Base-by-base conservation (phyloP, 2,113 vertebrate species). In the Hippocampus abdominalis region DNA sequence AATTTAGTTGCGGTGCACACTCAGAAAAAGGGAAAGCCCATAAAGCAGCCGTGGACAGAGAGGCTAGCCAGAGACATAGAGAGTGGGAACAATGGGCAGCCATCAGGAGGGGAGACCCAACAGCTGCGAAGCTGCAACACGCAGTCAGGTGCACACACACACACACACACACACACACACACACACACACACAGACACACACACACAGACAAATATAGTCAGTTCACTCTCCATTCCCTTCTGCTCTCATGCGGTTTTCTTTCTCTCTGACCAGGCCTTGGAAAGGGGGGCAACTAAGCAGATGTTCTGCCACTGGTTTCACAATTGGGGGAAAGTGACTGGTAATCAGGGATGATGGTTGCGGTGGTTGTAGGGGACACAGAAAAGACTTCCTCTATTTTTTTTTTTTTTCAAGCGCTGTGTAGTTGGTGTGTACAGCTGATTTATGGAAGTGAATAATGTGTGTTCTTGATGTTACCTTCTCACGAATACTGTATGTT, bases 281-380 rank as follows among this genome's bases (percentile, higher is more conserved):
- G 82, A 89, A 86, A 86, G 74, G 81, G 25, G 69, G 86, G 84
- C 85, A 81, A 82, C 76, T 72, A 79, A 90, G 87, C 90, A 90
- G 89, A 91, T 92, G 89, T 90, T 89, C 79, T 86, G 81, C 85
- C 81, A 61, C 84, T 74, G 72, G 64, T 65, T 71, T 81, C 77
- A 90, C 87, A 91, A 91, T 88, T 88, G 74, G 78, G 56, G 69
- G 40, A 75, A 83, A 83, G 79, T 54, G 75, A 86, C 73, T 74
- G 70, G 60, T 67, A 46, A n/a, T 44, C n/a, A 21, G 15, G 13
- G 44, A n/a, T 23, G 64, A 12, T 23, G 63, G 21, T 18, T 8
- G 36, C 15, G 63, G 64, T 25, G 13, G 6, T 29, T 20, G 68
- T 57, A 77, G 54, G 49, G 49, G 49, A 57, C 21, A 48, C 9